These are phyloP conservation scores for Trichogramma evanescens DNA, from an alignment of 2,888 invertebrate species.

Conservation along the genomic window DNA sequence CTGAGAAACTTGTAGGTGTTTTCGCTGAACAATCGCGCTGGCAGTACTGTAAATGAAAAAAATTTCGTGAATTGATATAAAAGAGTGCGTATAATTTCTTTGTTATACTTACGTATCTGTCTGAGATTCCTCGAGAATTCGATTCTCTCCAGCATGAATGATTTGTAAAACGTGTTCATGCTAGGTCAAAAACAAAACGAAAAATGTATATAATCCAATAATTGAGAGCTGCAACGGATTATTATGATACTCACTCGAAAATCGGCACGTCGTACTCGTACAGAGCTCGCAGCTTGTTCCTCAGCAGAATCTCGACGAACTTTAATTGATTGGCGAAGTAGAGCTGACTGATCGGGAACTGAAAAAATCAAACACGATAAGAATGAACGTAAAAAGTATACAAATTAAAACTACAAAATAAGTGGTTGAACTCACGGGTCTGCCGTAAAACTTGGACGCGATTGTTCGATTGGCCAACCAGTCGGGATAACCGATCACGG, in stretches of 20 bases:
- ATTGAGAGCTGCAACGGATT: not conserved
- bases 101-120: constrained; percentile 7
- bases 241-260: constrained; percentile 13
- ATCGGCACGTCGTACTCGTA: not conserved
- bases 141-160: constrained; percentile 2
- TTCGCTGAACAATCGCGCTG: constrained; percentile 10
- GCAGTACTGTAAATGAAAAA: constrained; percentile 10
- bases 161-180: constrained; percentile 5
- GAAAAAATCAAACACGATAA: not conserved
- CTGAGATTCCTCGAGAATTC: constrained; percentile 3
- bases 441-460: not conserved
- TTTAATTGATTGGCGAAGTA: constrained; percentile 3
- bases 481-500: constrained; percentile 12
- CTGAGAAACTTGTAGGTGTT: constrained; percentile 11
- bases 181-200: not conserved
- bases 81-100: not conserved
- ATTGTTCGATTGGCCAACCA: constrained; percentile 7
- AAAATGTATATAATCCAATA: not conserved
- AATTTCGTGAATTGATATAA: not conserved
- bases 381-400: not conserved
- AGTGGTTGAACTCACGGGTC: constrained; percentile 6
- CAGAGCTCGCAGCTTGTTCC: constrained; percentile 1
- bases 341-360: constrained; percentile 4
- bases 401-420: too few relatives aligned
- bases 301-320: not conserved